These are phyloP conservation scores for Macaca mulatta DNA, from an alignment of 2,113 vertebrate species.

Conservation along the genomic window DNA sequence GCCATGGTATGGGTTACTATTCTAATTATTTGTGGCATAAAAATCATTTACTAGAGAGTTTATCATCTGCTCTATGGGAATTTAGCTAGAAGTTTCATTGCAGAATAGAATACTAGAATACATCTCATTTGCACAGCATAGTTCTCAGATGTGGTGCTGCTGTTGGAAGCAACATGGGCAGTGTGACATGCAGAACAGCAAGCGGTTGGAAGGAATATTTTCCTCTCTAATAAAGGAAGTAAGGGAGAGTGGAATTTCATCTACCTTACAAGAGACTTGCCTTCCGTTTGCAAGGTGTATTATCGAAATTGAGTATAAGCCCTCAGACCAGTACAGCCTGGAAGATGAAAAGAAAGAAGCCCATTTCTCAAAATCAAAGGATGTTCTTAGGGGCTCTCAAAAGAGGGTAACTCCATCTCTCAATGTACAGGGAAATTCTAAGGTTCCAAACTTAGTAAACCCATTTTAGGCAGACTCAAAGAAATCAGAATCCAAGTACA, in stretches of 20 bases:
- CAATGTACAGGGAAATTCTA: accelerated
- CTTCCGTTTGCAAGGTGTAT: accelerated
- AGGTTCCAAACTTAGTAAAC: neutral
- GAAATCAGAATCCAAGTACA: neutral
- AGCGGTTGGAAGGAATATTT: neutral
- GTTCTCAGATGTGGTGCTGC: accelerated
- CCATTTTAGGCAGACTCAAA: accelerated
- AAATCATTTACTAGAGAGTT: neutral
- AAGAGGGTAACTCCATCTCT: accelerated
- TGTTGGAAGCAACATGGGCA: no score
- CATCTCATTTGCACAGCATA: neutral
- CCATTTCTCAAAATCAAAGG: neutral
- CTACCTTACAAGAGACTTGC: accelerated
- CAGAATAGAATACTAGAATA: no score
- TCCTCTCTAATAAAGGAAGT: no score
- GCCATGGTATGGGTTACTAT: accelerated
- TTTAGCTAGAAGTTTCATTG: accelerated
- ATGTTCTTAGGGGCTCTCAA: no score
- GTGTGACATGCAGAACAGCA: neutral
- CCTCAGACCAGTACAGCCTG: neutral
- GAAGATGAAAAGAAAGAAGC: accelerated
- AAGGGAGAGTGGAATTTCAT: accelerated
- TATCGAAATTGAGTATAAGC: neutral
- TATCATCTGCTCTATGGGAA: accelerated
- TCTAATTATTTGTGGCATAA: neutral